Conservation (phyloP, 92 coral and sea anemone genomes). For the Desmophyllum pertusum region DNA sequence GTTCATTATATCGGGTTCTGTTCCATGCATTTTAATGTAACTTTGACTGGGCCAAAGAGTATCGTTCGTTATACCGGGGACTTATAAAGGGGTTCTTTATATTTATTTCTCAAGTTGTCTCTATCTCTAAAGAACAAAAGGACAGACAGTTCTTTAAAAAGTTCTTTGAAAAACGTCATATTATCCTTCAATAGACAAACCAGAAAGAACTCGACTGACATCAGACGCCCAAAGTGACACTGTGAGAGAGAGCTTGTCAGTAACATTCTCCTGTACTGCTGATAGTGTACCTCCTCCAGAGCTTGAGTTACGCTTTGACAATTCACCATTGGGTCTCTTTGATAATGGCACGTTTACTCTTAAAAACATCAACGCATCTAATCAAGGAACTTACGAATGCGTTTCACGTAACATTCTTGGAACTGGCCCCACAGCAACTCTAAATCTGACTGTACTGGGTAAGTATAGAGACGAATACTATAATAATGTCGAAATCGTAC, state of each 20-base stretch:
- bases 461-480: neutral
- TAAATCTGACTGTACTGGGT: constrained; percentile 44
- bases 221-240: neutral
- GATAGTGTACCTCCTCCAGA: constrained; percentile 44
- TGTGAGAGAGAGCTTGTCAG: constrained; percentile 11
- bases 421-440: constrained; percentile 25
- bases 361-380: constrained; percentile 12
- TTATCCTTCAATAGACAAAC: constrained; percentile 43
- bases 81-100: no score
- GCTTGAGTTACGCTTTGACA: constrained; percentile 36
- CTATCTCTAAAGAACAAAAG: neutral
- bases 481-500: neutral
- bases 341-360: constrained; percentile 23
- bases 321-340: constrained; percentile 9
- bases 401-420: constrained; percentile 51
- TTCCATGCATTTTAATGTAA: no score
- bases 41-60: no score
- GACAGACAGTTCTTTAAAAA: no score
- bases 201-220: constrained; percentile 20
- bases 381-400: constrained; percentile 52
- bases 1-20: no score
- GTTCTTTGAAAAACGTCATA: no score
- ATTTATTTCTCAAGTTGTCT: no score
- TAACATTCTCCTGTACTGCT: constrained; percentile 43
- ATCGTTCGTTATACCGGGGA: no score